These are phyloP conservation scores for Ectemnius continuus DNA, from an alignment of 2,888 invertebrate genomes.

Conservation along the genomic window DNA sequence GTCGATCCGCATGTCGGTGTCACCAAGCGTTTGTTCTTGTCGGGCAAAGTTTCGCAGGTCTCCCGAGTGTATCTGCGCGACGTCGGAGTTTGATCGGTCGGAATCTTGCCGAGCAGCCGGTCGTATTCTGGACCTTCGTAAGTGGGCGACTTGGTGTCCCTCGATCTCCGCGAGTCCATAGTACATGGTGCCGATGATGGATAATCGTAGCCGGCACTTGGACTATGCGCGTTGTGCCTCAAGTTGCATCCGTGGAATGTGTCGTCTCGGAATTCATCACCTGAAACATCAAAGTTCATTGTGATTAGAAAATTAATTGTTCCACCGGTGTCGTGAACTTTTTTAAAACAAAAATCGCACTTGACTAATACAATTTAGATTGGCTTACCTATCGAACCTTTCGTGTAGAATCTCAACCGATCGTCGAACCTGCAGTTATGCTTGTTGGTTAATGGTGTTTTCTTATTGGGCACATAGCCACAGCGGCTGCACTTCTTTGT, in stretches of 20 bases:
- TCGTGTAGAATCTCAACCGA: conserved; percentile 41
- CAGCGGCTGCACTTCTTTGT: conserved; percentile 60
- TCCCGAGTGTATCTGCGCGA: conserved; percentile 40
- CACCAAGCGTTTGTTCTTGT: conserved; percentile 47
- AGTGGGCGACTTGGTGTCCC: conserved; percentile 48
- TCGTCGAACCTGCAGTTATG: conserved; percentile 59
- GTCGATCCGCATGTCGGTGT: conserved; percentile 29
- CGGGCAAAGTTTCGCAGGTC: conserved; percentile 28
- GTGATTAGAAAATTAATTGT: no score
- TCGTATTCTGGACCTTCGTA: conserved; percentile 43
- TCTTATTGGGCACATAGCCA: conserved; percentile 48
- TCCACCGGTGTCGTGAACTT: neutral
- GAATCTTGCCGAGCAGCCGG: conserved; percentile 35
- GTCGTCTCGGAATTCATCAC: conserved; percentile 55
- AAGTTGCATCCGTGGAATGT: conserved; percentile 44
- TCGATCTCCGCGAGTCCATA: conserved; percentile 53
- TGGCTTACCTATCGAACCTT: conserved; percentile 56
- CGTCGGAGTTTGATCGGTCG: conserved; percentile 33
- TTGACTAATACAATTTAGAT: neutral
- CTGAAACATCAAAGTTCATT: conserved; percentile 35
- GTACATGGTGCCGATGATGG: conserved; percentile 27
- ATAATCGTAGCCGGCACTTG: conserved; percentile 22
- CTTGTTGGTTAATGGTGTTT: conserved; percentile 25
- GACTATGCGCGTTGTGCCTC: conserved; percentile 26
- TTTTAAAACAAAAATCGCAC: neutral